Evolutionary conservation across 2,888 invertebrate species (phyloP).

Genomic region (Polyommatus icarus): DNA sequence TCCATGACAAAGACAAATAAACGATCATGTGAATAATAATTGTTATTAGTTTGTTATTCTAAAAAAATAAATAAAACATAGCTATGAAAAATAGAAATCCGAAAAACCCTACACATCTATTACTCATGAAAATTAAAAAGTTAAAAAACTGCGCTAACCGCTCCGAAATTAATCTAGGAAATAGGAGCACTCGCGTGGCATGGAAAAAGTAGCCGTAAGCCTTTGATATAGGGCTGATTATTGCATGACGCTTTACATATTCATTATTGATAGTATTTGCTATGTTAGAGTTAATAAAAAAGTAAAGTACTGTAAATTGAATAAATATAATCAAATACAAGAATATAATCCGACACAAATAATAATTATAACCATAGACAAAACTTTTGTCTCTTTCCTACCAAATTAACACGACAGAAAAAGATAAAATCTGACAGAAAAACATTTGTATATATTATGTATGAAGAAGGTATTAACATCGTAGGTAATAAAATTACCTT

Average conservation of each 20-base stretch:
- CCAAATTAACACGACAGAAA: background rate
- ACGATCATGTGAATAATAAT: background rate
- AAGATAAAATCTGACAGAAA: background rate
- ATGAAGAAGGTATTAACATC: background rate
- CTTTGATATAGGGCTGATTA: background rate
- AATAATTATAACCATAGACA: background rate
- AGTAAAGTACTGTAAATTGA: background rate
- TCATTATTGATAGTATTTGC: slow-evolving; percentile 11
- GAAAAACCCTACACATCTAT: background rate
- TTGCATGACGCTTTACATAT: background rate
- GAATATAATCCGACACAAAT: background rate
- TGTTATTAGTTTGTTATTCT: background rate
- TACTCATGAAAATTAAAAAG: slow-evolving; percentile 16
- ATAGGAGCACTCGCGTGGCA: background rate
- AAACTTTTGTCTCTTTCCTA: background rate
- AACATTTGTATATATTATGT: background rate
- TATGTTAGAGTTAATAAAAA: background rate
- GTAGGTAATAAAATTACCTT: slow-evolving; percentile 24
- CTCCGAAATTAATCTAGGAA: slow-evolving; percentile 22
- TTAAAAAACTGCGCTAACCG: slow-evolving; percentile 18
- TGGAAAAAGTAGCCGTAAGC: background rate
- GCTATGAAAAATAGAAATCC: background rate
- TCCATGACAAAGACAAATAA: slow-evolving; percentile 10
- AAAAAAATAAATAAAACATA: background rate
- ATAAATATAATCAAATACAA: background rate